Evolutionary conservation across 2,113 vertebrate species (phyloP).

Genomic region (Phylloscopus trochiloides): DNA sequence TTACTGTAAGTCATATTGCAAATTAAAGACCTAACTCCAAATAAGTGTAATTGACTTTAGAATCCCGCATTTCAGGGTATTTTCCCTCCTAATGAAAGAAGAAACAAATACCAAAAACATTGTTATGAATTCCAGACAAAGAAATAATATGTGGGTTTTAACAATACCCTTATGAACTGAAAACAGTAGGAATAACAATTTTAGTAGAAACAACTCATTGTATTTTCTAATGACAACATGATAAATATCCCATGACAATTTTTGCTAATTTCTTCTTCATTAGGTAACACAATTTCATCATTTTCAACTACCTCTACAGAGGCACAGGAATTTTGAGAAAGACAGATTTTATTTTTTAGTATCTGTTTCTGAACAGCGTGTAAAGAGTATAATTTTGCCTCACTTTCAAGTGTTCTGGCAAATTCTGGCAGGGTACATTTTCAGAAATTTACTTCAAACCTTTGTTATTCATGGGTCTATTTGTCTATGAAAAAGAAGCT

Average conservation of each 20-base stretch:
- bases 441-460: not conserved
- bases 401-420: not conserved
- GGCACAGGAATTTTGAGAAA: not conserved
- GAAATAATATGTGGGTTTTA: not conserved
- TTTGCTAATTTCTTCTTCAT: not conserved
- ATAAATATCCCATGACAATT: not conserved
- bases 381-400: not conserved
- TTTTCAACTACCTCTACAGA: not conserved
- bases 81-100: not conserved
- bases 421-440: not conserved
- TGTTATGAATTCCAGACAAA: not conserved
- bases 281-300: not conserved
- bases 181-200: not conserved
- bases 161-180: not conserved
- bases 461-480: not conserved
- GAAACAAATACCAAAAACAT: not conserved
- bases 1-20: not conserved
- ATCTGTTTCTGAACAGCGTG: not conserved
- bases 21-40: not conserved
- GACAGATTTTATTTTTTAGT: not conserved
- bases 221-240: not conserved
- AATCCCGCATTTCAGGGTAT: not conserved
- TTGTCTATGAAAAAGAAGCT: not conserved
- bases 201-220: not conserved
- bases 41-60: not conserved